Conservation (phyloP, 2,113 vertebrate species). For the Cheirogaleus medius region DNA sequence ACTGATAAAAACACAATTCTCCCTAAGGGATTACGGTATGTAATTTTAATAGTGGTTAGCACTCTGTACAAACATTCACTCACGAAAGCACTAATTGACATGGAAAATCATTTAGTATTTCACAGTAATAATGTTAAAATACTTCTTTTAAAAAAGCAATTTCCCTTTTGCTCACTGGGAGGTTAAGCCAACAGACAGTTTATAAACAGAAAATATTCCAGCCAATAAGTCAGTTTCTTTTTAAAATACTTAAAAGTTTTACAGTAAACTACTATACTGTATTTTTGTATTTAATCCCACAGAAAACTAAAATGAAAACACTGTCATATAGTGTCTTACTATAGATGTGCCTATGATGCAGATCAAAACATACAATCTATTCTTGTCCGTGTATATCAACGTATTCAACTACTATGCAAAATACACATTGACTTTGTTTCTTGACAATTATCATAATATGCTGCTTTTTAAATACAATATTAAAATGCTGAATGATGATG, state of each 20-base stretch:
- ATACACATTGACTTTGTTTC: slow-evolving; percentile 3
- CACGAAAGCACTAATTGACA: neutral
- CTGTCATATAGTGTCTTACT: neutral
- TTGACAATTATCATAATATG: neutral
- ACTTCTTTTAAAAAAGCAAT: neutral
- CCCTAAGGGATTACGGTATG: neutral
- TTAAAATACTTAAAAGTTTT: slow-evolving; percentile 16
- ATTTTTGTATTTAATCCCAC: slow-evolving; percentile 34
- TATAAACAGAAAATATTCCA: slow-evolving; percentile 44
- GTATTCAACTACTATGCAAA: neutral
- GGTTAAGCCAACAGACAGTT: neutral
- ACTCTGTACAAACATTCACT: neutral
- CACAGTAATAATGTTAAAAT: neutral
- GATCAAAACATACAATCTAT: slow-evolving; percentile 23
- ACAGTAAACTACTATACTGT: neutral
- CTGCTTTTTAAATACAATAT: neutral
- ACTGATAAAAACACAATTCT: slow-evolving; percentile 16
- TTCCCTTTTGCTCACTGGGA: slow-evolving; percentile 39
- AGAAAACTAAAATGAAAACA: slow-evolving; percentile 34
- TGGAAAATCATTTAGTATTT: slow-evolving; percentile 19
- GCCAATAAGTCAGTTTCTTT: neutral
- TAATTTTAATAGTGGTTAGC: slow-evolving; percentile 2
- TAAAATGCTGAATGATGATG: neutral
- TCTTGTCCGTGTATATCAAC: neutral
- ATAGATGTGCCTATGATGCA: neutral